Evolutionary conservation across 2,797 vertebrate genomes (phyloP), one percentile per base, ranked within the genome.

Genomic region (Arnoldichthys spilopterus): DNA sequence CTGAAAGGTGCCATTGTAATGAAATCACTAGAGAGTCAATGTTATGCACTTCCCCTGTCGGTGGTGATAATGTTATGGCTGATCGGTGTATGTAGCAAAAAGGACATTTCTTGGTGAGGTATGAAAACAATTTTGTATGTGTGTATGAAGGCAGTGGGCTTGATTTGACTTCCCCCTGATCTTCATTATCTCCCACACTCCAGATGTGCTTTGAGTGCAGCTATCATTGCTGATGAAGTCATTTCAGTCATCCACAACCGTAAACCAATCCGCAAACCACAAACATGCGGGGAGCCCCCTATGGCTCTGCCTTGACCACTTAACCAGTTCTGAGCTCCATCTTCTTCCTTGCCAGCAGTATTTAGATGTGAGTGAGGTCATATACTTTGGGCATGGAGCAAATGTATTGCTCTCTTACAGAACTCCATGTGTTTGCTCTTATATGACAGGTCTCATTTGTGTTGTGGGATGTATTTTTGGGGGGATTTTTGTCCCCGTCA

Each of bases 151-250:
- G 58, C 28, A 12, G 30, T 63, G 30, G 28, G 30, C n/a, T 32
- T 62, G 59, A 28, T 58, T 58, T 58, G 54, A 15, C 24, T 28
- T 13, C 61, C 18, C 61, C 6, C 32, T 37, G 61, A 37, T 63
- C 61, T 32, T 37, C 20, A 37, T 63, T n/a, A 20, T 34, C 61
- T 63, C 61, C 61, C 61, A 63, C 61, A 63, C 32, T 82, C 20
- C 18, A 40, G 49, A 59, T 68, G 62, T 53, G 56, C 76, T 76
- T 47, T 45, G 67, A 68, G 63, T 68, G 18, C 20, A 43, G 51
- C 47, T 45, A 53, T 53, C 22, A 32, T 67, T 62, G 7, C 62
- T 24, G 62, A 54, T 76, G 61, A 67, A 49, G 61, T 76, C 24
- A 66, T 76, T 53, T 45, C 45, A 67, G 62, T 67, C 30, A 67